Evolutionary conservation across 2,888 invertebrate species (phyloP), one percentile per base, ranked within the genome.

Genomic region (Platycheirus rosarum): DNA sequence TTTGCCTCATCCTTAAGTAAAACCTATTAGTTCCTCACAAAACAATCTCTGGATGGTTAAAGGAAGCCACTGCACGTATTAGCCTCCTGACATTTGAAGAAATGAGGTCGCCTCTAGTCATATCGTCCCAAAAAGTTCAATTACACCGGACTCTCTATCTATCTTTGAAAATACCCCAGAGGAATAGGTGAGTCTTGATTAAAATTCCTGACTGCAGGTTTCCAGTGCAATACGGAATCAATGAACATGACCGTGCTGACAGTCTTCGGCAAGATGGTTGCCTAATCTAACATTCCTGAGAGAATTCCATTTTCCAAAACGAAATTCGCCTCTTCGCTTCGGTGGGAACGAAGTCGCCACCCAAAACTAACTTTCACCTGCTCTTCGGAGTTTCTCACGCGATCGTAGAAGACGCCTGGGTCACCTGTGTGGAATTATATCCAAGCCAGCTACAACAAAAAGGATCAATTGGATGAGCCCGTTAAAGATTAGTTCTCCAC

Each of bases 31-130:
- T 70, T 76, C 66, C 57, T 44, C 75, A 70, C 37, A 60, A 26
- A 40, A 23, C 18, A 55, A 66, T 57, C 18, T 48, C 60, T 55
- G 51, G 32, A 35, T 71, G 69, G 68, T 49, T 60, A 35, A 66
- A 87, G 87, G 88, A 88, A 88, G 88, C 88, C 88, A 87, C 87
- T 88, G 87, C 88, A 88, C 88, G 88, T 88, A 88, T 88, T 88
- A 88, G 88, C 88, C 88, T 88, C 85, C 86, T 88, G 88, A 88
- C 88, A 88, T 88, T 88, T 88, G 85, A 85, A 57, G 65, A 82
- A 82, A 82, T 71, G 82, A 68, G 82, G 82, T 77, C 71, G 68
- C 77, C 69, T 32, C 79, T 49, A 78, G 62, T 68, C 40, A 32
- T 46, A 66, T 65, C 68, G 73, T 6, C 23, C 3, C 23, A 23